Evolutionary conservation across 2,888 invertebrate species (phyloP).

Genomic region (Drosophila suboccidentalis): DNA sequence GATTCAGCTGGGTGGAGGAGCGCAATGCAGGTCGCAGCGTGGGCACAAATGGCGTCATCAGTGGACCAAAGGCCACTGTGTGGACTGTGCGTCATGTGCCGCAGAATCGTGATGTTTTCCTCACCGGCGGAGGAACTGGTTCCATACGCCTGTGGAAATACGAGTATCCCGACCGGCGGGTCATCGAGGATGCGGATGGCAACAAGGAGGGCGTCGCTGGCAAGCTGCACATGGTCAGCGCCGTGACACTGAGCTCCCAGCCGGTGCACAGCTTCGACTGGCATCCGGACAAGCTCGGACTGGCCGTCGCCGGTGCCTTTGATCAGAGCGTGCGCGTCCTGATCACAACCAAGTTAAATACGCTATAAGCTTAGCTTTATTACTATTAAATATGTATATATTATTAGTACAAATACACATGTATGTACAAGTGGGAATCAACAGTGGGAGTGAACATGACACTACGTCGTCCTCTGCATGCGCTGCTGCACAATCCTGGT

Average conservation of each 20-base stretch:
- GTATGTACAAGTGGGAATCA: slow-evolving; percentile 27
- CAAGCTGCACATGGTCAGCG: slow-evolving; percentile 91
- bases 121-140: slow-evolving; percentile 96
- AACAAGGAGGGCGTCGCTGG: slow-evolving; percentile 92
- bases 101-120: slow-evolving; percentile 96
- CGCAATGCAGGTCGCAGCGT: slow-evolving; percentile 85
- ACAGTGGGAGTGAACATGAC: not conserved
- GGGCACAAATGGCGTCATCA: slow-evolving; percentile 85
- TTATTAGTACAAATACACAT: slow-evolving; percentile 9
- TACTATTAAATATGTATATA: slow-evolving; percentile 19
- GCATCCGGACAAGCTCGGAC: slow-evolving; percentile 95
- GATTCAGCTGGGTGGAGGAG: slow-evolving; percentile 90
- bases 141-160: slow-evolving; percentile 98
- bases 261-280: slow-evolving; percentile 96
- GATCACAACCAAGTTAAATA: slow-evolving; percentile 94
- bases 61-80: slow-evolving; percentile 92
- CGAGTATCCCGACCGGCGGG: slow-evolving; percentile 93
- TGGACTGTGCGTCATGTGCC: slow-evolving; percentile 96
- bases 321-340: slow-evolving; percentile 95
- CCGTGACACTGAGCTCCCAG: slow-evolving; percentile 93
- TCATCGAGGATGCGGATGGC: slow-evolving; percentile 90
- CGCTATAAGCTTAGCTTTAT: slow-evolving; percentile 81
- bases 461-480: slow-evolving; percentile 59
- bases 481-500: slow-evolving; percentile 71
- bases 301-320: slow-evolving; percentile 95